These are phyloP conservation scores for Mus spicilegus DNA, from an alignment of 2,113 vertebrate genomes.

Conservation along the genomic window DNA sequence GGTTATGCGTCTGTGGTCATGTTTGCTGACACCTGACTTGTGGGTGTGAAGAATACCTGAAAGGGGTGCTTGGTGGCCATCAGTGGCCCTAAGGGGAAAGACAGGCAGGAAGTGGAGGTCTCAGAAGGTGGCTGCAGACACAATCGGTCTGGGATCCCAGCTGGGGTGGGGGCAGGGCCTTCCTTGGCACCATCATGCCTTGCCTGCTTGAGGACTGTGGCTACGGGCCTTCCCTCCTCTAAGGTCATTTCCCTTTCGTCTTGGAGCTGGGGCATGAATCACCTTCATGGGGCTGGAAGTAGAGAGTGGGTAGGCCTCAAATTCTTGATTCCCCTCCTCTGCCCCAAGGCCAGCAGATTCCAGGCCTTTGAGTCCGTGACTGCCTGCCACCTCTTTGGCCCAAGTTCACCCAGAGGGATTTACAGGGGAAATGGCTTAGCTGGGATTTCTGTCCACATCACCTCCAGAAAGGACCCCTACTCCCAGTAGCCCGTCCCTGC, in stretches of 20 bases:
- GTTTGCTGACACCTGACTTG: not conserved
- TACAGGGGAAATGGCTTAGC: not conserved
- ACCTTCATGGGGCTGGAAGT: not conserved
- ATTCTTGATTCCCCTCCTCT: not conserved
- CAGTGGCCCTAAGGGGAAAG: not conserved
- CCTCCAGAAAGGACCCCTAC: not conserved
- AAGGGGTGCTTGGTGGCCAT: not conserved
- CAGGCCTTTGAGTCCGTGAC: not conserved
- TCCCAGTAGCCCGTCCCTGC: not conserved
- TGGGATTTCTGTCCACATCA: not conserved
- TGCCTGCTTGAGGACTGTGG: not conserved
- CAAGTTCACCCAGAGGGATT: constrained; percentile 30
- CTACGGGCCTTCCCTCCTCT: not conserved
- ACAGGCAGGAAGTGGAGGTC: not conserved
- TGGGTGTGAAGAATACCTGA: not conserved
- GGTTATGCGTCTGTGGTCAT: not conserved
- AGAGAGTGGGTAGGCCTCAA: not conserved
- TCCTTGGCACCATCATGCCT: not conserved
- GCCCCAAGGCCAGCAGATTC: constrained; percentile 40
- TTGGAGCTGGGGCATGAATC: constrained; percentile 31
- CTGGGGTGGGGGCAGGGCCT: not conserved
- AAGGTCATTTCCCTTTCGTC: not conserved
- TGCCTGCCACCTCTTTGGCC: constrained; percentile 23
- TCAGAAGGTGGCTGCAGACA: not conserved
- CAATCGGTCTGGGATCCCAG: not conserved